Conservation (phyloP, 2,113 vertebrate genomes). For the Heteronetta atricapilla region DNA sequence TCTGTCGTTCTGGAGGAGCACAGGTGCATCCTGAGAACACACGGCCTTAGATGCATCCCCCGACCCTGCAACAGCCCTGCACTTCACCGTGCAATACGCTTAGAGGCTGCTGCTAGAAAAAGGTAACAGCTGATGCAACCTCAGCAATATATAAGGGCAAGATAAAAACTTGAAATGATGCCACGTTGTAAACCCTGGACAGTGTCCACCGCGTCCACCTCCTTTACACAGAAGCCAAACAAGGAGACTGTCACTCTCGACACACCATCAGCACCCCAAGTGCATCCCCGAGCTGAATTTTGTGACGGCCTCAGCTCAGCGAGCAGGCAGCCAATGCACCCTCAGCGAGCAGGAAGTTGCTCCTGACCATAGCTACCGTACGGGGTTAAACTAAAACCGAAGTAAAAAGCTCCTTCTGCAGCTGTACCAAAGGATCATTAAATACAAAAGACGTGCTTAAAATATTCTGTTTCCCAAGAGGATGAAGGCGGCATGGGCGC, state of each 20-base stretch:
- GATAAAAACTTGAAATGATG: neutral
- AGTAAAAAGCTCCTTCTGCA: neutral
- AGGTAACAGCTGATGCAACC: accelerated
- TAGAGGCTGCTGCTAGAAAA: neutral
- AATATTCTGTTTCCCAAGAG: neutral
- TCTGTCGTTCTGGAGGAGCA: accelerated
- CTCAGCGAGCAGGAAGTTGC: neutral
- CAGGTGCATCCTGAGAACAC: accelerated
- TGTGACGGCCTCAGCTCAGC: neutral
- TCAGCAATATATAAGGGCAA: accelerated
- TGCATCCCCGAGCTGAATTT: neutral
- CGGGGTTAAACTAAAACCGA: neutral
- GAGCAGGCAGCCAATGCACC: neutral
- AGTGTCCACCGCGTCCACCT: neutral
- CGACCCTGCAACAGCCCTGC: accelerated
- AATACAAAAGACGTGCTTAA: neutral
- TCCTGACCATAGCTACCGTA: neutral
- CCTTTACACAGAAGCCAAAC: neutral
- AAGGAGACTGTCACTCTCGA: no score
- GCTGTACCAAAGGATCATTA: no score
- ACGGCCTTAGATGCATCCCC: accelerated
- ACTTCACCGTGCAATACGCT: accelerated
- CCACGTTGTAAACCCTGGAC: neutral
- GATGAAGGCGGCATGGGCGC: no score
- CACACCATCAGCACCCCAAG: neutral